Evolutionary conservation across 2,888 invertebrate genomes (phyloP).

Genomic region (Uropetala carovei): DNA sequence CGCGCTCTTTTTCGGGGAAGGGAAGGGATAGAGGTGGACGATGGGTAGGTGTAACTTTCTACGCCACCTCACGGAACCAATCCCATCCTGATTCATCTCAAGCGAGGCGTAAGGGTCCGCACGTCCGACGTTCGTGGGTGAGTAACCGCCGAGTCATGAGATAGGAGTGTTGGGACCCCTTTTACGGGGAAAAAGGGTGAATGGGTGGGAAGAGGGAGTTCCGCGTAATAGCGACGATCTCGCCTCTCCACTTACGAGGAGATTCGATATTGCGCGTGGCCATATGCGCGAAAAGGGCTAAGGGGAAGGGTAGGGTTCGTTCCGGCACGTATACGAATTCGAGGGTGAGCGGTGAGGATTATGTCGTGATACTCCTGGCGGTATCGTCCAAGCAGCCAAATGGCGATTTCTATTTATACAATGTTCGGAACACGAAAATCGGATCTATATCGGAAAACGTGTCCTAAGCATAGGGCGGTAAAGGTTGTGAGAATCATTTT

Average conservation of each 20-base stretch:
- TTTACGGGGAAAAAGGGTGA: not conserved
- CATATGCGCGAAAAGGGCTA: not conserved
- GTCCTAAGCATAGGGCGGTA: too few relatives aligned
- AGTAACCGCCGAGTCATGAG: too few relatives aligned
- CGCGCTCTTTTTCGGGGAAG: not conserved
- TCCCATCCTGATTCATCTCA: not conserved
- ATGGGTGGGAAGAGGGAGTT: not conserved
- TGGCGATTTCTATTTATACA: too few relatives aligned
- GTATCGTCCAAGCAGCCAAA: too few relatives aligned
- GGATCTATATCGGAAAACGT: too few relatives aligned
- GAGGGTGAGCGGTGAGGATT: too few relatives aligned
- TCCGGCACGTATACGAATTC: too few relatives aligned
- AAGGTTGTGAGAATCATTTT: too few relatives aligned
- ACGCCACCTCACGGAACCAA: constrained; percentile 17
- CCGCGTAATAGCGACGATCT: not conserved
- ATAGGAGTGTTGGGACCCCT: too few relatives aligned
- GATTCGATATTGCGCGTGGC: not conserved
- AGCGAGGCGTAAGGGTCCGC: not conserved
- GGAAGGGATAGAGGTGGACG: not conserved
- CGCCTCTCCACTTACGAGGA: not conserved
- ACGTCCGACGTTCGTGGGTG: too few relatives aligned
- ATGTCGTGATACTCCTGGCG: too few relatives aligned
- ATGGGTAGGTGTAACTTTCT: not conserved
- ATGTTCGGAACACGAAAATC: too few relatives aligned
- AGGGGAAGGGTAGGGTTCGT: not conserved